These are phyloP conservation scores for Anolis apletophallus DNA, from an alignment of 2,797 vertebrate genomes.

Conservation along the genomic window DNA sequence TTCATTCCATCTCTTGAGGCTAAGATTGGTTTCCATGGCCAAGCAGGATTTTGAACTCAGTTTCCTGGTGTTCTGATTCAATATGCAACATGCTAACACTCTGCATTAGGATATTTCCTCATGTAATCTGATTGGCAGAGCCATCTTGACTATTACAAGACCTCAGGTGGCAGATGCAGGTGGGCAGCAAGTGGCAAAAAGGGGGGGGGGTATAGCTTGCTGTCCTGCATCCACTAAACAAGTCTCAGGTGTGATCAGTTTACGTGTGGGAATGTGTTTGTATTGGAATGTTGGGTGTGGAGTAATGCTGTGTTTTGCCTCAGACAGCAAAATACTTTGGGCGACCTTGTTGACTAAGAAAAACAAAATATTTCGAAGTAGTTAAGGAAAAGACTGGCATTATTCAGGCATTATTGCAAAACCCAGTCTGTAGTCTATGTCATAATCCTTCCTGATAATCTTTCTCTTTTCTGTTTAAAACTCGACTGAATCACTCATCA, in stretches of 20 bases:
- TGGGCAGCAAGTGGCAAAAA: background rate
- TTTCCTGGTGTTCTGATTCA: too few relatives aligned
- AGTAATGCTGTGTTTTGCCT: background rate
- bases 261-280: background rate
- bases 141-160: background rate
- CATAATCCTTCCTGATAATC: background rate
- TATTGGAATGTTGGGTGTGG: background rate
- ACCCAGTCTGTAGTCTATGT: too few relatives aligned
- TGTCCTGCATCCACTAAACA: background rate
- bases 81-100: too few relatives aligned
- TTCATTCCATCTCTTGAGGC: background rate
- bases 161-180: background rate
- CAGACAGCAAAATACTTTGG: background rate
- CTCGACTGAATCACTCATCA: background rate
- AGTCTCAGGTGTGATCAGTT: background rate
- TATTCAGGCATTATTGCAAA: background rate
- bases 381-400: slow-evolving; percentile 40
- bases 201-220: background rate
- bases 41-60: too few relatives aligned
- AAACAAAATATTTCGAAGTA: slow-evolving; percentile 29
- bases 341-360: background rate
- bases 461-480: background rate
- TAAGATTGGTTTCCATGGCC: too few relatives aligned
- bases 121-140: slow-evolving; percentile 54
- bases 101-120: slow-evolving; percentile 10